Conservation (phyloP, 2,797 vertebrate species). For the Chaetophractus vellerosus region DNA sequence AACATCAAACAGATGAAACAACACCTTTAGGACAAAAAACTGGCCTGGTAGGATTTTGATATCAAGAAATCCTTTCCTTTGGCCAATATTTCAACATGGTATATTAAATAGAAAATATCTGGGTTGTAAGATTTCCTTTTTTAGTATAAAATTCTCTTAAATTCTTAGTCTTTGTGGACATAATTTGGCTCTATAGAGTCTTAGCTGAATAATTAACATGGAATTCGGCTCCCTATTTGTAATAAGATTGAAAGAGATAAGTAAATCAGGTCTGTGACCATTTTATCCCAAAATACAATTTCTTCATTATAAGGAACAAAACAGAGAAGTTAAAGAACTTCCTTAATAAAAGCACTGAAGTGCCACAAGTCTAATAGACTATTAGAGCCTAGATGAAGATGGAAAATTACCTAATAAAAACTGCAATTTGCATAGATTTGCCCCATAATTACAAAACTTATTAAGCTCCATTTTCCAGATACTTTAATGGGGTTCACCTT, state of each 20-base stretch:
- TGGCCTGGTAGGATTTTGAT: slow-evolving; percentile 30
- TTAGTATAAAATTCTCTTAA: slow-evolving; percentile 3
- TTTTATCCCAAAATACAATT: slow-evolving; percentile 65
- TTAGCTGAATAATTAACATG: slow-evolving; percentile 48
- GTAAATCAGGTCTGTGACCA: slow-evolving; percentile 51
- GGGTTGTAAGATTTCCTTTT: not conserved
- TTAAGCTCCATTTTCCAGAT: slow-evolving; percentile 81
- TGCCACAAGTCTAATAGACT: slow-evolving; percentile 83
- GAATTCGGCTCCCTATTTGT: slow-evolving; percentile 41
- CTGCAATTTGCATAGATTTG: slow-evolving; percentile 83
- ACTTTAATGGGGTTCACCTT: slow-evolving; percentile 82
- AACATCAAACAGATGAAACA: not conserved
- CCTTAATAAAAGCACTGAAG: slow-evolving; percentile 79
- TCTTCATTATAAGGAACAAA: slow-evolving; percentile 72
- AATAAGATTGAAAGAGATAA: slow-evolving; percentile 69
- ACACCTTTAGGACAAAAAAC: slow-evolving; percentile 22
- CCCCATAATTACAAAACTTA: slow-evolving; percentile 82
- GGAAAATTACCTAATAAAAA: slow-evolving; percentile 85
- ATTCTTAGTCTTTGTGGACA: not conserved
- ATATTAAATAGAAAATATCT: not conserved
- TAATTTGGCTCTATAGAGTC: not conserved
- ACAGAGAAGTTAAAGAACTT: slow-evolving; percentile 75
- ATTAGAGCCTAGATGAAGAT: slow-evolving; percentile 84
- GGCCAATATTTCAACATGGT: not conserved
- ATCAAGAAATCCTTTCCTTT: slow-evolving; percentile 25